These are phyloP conservation scores for Hoplodrina ambigua DNA, from an alignment of 2,888 invertebrate genomes.

Conservation along the genomic window DNA sequence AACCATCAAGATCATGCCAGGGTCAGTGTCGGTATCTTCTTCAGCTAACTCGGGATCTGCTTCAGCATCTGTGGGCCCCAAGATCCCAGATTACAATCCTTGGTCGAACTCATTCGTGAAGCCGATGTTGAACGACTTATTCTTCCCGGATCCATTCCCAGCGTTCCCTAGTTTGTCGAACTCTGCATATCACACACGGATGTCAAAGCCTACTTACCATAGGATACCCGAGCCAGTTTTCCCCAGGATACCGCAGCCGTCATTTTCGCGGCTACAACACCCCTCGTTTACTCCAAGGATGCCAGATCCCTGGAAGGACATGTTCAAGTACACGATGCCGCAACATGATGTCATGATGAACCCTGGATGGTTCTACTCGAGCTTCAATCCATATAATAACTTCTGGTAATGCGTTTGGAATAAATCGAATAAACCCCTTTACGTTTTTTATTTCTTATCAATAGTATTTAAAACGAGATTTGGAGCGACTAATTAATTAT, in stretches of 20 bases:
- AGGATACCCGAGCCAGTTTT: conserved; percentile 38
- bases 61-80: conserved; percentile 47
- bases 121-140: conserved; percentile 58
- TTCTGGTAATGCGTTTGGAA: conserved; percentile 63
- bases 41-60: conserved; percentile 69
- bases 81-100: conserved; percentile 41
- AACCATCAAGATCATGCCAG: conserved; percentile 74
- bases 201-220: conserved; percentile 66
- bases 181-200: conserved; percentile 49
- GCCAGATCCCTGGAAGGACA: conserved; percentile 60
- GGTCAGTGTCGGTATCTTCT: conserved; percentile 75
- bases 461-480: too few species aligned
- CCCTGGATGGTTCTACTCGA: conserved; percentile 72
- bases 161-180: conserved; percentile 64
- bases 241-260: conserved; percentile 53
- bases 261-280: conserved; percentile 62
- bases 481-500: too few species aligned
- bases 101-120: conserved; percentile 61
- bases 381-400: conserved; percentile 73
- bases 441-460: conserved; percentile 2
- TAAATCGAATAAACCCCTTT: conserved; percentile 43
- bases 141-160: conserved; percentile 62
- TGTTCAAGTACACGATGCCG: conserved; percentile 66
- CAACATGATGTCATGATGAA: conserved; percentile 59
- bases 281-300: conserved; percentile 68